These are phyloP conservation scores for Hetaerina americana DNA, from an alignment of 1,140 invertebrate species.

Conservation along the genomic window DNA sequence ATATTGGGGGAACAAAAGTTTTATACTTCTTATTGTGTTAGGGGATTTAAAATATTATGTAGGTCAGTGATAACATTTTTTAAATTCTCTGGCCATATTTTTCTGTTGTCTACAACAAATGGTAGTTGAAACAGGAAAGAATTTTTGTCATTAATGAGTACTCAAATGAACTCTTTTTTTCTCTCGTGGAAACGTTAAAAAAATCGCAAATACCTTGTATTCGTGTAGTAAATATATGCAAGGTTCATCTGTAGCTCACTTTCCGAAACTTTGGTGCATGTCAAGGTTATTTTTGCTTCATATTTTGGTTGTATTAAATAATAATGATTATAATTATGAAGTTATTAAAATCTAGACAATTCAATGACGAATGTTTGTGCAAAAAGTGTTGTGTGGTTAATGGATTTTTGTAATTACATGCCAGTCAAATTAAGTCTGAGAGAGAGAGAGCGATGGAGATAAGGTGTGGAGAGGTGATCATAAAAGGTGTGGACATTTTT, in stretches of 20 bases:
- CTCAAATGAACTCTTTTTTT: not conserved
- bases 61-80: not conserved
- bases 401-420: no score
- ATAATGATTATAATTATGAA: not conserved
- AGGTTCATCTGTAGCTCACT: not conserved
- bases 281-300: not conserved
- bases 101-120: not conserved
- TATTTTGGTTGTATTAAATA: no score
- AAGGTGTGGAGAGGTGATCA: no score
- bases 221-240: not conserved
- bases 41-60: not conserved
- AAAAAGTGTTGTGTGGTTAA: not conserved
- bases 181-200: not conserved
- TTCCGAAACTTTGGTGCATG: not conserved
- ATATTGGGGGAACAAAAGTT: not conserved
- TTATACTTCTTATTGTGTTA: not conserved
- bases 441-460: no score
- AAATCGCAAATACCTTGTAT: not conserved
- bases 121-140: not conserved
- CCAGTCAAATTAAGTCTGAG: no score
- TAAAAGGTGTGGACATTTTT: not conserved
- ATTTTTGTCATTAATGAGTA: not conserved
- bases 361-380: not conserved
- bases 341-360: not conserved
- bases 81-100: not conserved